These are phyloP conservation scores for Desoria tigrina DNA, from an alignment of 2,888 invertebrate species.

Conservation along the genomic window DNA sequence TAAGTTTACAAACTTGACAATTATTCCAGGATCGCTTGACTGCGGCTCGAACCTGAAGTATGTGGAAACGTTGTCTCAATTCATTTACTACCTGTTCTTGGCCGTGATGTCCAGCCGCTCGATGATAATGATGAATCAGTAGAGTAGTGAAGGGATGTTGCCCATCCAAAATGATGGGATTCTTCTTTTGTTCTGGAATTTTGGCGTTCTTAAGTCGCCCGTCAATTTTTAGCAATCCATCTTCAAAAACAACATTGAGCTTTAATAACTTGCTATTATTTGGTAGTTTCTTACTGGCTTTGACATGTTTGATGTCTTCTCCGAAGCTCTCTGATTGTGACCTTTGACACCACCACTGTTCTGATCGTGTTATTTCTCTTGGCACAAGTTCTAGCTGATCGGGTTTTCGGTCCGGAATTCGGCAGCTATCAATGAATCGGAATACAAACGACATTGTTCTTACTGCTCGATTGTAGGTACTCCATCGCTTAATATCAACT, in stretches of 20 bases:
- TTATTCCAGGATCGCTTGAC: slow-evolving; percentile 17
- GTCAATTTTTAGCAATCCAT: slow-evolving; percentile 3
- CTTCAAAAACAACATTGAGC: slow-evolving; percentile 13
- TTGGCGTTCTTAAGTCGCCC: background rate
- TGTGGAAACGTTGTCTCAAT: slow-evolving; percentile 19
- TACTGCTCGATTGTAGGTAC: too few relatives aligned
- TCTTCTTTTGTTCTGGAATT: background rate
- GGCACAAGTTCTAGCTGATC: background rate
- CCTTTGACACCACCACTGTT: background rate
- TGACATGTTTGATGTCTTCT: slow-evolving; percentile 13
- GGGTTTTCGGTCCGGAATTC: background rate
- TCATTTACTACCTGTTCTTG: slow-evolving; percentile 20
- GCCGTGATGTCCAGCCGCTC: slow-evolving; percentile 20
- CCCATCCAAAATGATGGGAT: slow-evolving; percentile 22
- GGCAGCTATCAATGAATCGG: background rate
- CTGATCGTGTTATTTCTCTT: background rate
- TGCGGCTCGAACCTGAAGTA: slow-evolving; percentile 16
- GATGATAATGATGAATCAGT: slow-evolving; percentile 17
- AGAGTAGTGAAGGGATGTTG: slow-evolving; percentile 20
- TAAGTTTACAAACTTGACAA: slow-evolving; percentile 18
- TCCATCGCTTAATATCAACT: background rate
- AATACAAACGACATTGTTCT: background rate
- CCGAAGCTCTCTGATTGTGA: slow-evolving; percentile 21
- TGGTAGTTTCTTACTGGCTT: background rate
- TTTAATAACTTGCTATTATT: background rate